Evolutionary conservation across 2,113 vertebrate species (phyloP), one percentile per base, ranked within the genome.

Genomic region (Scatophagus argus): DNA sequence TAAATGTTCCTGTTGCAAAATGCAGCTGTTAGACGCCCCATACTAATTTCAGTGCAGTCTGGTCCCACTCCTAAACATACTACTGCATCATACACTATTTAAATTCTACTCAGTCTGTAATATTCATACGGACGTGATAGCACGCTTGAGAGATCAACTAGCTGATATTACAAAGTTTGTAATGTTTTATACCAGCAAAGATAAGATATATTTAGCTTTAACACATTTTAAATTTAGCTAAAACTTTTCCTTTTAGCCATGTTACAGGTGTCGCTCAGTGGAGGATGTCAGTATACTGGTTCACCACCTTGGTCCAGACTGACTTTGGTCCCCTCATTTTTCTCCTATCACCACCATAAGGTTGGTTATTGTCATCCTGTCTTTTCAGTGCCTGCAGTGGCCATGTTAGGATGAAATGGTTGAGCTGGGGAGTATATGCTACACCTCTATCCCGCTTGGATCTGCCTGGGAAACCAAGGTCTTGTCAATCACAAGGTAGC

Each of bases 21-120:
- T 61, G 12, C 58, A 81, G 54, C 46, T 41, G 62, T 69, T 68
- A 29, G 58, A 29, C 3, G 17, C 38, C 29, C 31, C 13, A 27
- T 23, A 49, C 67, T 82, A 49, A 77, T 74, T 66, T 65, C 29
- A 69, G 49, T 2, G 10, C 32, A 6, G 44, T 61, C 21, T 39
- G 31, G 46, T 61, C 69, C 16, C 41, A 47, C 36, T 54, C 17
- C 25, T 52, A 47, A 23, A 62, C 47, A 56, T 38, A 32, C 13
- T 36, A 39, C 65, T 77, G 58, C 31, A 68, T 79, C 44, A 73
- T 55, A n/a, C 44, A 65, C 56, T 51, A 43, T 60, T 75, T 52
- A 44, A 54, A 55, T 56, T 68, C 36, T 21, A 0, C 75, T 79
- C 32, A 44, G 55, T n/a, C 25, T 49, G 62, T 6, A 74, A 59